Evolutionary conservation across 2,113 vertebrate genomes (phyloP).

Genomic region (Xyliphius kryptos): DNA sequence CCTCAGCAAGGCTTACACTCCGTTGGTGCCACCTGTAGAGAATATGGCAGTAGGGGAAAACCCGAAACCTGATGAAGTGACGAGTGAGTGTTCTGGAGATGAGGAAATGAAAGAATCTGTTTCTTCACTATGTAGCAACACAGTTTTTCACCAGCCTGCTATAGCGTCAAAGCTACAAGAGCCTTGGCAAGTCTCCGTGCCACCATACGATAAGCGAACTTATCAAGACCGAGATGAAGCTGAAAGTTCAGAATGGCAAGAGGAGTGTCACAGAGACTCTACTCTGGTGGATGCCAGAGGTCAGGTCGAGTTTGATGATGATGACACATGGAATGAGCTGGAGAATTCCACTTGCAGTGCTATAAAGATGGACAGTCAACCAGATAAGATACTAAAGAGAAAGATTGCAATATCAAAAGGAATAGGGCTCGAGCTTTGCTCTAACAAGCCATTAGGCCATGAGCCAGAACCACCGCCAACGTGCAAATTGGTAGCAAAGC

Average conservation of each 20-base stretch:
- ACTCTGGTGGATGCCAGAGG: slow-evolving; percentile 51
- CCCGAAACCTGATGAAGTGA: background rate
- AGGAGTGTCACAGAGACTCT: too few species aligned
- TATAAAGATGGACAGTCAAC: slow-evolving; percentile 1
- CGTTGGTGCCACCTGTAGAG: background rate
- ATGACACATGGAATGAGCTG: slow-evolving; percentile 85
- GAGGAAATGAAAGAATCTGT: too few species aligned
- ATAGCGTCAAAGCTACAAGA: too few species aligned
- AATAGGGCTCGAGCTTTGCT: slow-evolving; percentile 43
- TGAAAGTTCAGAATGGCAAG: too few species aligned
- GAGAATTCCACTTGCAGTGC: slow-evolving; percentile 58
- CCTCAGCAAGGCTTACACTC: background rate
- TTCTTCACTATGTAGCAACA: too few species aligned
- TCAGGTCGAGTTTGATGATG: slow-evolving; percentile 79
- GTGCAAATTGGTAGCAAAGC: slow-evolving; percentile 76
- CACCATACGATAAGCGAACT: too few species aligned
- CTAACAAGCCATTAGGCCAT: slow-evolving; percentile 22
- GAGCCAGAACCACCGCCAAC: slow-evolving; percentile 56
- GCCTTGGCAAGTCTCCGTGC: too few species aligned
- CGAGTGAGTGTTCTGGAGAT: slow-evolving; percentile 1
- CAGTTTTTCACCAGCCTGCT: too few species aligned
- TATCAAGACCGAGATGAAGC: too few species aligned
- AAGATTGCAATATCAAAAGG: slow-evolving; percentile 72
- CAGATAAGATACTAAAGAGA: slow-evolving; percentile 67
- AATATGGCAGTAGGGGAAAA: background rate